Base-by-base conservation (phyloP, 35 echinoderm and acorn worm genomes). In the Ophiothrix spiculata region DNA sequence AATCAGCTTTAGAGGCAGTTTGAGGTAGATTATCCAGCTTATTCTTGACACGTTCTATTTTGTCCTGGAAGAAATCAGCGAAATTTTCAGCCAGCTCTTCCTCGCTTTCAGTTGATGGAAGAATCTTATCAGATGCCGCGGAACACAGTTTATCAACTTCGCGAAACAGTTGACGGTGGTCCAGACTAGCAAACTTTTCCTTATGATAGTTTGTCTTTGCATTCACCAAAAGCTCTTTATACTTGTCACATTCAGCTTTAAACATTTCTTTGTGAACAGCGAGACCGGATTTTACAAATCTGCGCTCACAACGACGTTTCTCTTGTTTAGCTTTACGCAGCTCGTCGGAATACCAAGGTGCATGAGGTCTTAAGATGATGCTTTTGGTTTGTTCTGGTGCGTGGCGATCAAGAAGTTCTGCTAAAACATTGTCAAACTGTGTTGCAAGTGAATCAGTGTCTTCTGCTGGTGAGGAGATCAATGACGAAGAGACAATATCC, bases 11-110 rank as follows among this genome's bases (percentile, higher is more conserved):
- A 23, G 36, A 14, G 35, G 77, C n/a, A 81, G 29, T 46, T 32
- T n/a, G 33, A 81, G 38, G 40, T 28, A 81, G 41, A 40, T 41
- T 81, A 21, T 81, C 41, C n/a, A 81, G 38, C 36, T 81, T 81
- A 13, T 41, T 37, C 21, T 28, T 79, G n/a, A n/a, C n/a, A n/a
- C n/a, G n/a, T n/a, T n/a, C n/a, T n/a, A n/a, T n/a, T n/a, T n/a
- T n/a, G n/a, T n/a, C n/a, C n/a, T n/a, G n/a, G n/a, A n/a, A n/a
- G n/a, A n/a, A 0, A 39, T 37, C 39, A 38, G 4, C 77, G n/a
- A n/a, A n/a, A n/a, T n/a, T n/a, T n/a, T n/a, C n/a, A n/a, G n/a
- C n/a, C 31, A 39, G 4, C 0, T 79, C 15, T n/a, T 40, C 77
- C 21, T 23, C 36, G 31, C 35, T 38, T 25, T 39, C 19, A 29